Evolutionary conservation across 2,888 invertebrate genomes (phyloP).

Genomic region (Apodemia duryi): DNA sequence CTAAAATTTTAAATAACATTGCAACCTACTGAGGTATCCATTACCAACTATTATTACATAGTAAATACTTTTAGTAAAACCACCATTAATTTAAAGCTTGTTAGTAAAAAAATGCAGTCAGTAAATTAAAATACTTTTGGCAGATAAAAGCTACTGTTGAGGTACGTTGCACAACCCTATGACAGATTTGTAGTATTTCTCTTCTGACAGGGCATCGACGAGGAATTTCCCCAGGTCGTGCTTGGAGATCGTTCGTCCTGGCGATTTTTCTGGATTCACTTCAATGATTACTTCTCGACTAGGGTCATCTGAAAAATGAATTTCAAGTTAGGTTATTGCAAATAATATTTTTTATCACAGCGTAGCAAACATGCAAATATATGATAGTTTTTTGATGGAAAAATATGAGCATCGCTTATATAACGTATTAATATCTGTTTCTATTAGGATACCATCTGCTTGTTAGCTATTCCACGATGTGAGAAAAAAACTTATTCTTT

Average conservation of each 20-base stretch:
- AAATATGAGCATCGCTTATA: not conserved
- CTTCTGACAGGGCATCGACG: constrained; percentile 83
- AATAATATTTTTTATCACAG: not conserved
- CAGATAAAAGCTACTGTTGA: constrained; percentile 31
- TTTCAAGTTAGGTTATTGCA: constrained; percentile 15
- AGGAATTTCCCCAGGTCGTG: constrained; percentile 88
- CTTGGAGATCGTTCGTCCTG: constrained; percentile 86
- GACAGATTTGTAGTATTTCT: constrained; percentile 81
- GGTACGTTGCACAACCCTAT: constrained; percentile 60
- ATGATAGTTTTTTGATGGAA: not conserved
- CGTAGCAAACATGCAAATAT: too few relatives aligned
- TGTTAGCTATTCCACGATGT: too few relatives aligned
- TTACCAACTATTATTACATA: not conserved
- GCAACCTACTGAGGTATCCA: constrained; percentile 6
- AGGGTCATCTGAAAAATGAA: constrained; percentile 79
- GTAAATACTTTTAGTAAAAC: constrained; percentile 11
- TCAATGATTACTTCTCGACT: constrained; percentile 76
- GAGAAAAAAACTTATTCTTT: too few relatives aligned
- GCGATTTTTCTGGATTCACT: constrained; percentile 81
- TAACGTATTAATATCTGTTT: too few relatives aligned
- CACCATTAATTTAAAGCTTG: constrained; percentile 13
- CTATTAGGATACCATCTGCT: too few relatives aligned
- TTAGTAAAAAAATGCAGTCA: constrained; percentile 1
- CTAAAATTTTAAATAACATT: not conserved
- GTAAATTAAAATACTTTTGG: not conserved